phyloP scores from a whole-genome alignment of 2,113 vertebrate genomes.

The Actenoides lindsayi region DNA sequence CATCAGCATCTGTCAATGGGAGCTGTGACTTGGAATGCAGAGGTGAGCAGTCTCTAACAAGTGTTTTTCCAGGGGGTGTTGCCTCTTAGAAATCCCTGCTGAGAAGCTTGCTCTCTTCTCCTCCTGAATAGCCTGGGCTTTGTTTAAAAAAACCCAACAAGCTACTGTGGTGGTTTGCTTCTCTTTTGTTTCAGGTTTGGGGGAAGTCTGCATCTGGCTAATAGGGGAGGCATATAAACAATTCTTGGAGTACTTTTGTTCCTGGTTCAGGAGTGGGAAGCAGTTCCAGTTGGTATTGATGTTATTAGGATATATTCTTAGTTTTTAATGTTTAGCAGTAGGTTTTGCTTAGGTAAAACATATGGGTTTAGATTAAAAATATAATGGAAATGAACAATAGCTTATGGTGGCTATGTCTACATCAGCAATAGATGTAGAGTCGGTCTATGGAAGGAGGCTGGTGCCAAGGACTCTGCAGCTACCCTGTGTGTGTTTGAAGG shows the following conservation, averaged over 20 bases:
- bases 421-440: neutral
- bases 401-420: neutral
- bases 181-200: neutral
- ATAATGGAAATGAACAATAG: neutral
- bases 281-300: neutral
- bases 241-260: neutral
- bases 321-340: neutral
- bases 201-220: neutral
- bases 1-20: fast-evolving
- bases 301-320: neutral
- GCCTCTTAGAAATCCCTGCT: neutral
- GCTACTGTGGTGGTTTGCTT: neutral
- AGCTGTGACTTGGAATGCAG: neutral
- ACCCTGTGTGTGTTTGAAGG: neutral
- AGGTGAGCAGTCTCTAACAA: neutral
- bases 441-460: neutral
- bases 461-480: neutral
- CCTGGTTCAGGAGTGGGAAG: neutral
- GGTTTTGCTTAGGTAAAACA: neutral
- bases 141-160: neutral
- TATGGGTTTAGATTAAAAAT: neutral
- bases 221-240: neutral
- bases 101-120: neutral
- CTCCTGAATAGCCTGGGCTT: neutral
- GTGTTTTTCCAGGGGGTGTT: neutral